Percentiles rank a stretch among this genome's conserved stretches.
phyloP scores from a whole-genome alignment of 2,888 invertebrate genomes.

The Seladonia tumulorum region DNA sequence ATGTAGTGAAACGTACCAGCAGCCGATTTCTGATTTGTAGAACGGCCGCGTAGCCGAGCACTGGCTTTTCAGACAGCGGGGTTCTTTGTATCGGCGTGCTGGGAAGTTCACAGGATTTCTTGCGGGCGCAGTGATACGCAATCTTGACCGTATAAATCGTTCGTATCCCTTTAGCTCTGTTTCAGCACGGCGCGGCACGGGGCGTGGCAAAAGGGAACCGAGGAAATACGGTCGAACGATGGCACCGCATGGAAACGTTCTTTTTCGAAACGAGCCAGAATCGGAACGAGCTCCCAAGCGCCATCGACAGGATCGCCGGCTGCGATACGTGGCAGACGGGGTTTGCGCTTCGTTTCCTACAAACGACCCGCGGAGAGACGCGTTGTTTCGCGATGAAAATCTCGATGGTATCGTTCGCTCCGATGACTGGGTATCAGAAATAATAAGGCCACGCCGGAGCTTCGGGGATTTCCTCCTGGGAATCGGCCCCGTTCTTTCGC shows the following conservation, averaged over 20 bases:
- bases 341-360: neutral
- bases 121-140: slow-evolving; percentile 35
- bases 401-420: slow-evolving; percentile 28
- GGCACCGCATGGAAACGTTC: slow-evolving; percentile 17
- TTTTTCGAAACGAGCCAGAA: neutral
- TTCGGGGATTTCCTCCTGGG: slow-evolving; percentile 31
- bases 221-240: slow-evolving; percentile 20
- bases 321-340: neutral
- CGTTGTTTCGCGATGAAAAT: slow-evolving; percentile 43
- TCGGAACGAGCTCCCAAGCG: neutral
- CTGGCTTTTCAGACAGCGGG: neutral
- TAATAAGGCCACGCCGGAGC: slow-evolving; percentile 58
- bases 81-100: slow-evolving; percentile 27
- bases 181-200: neutral
- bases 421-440: slow-evolving; percentile 60
- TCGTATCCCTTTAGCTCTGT: slow-evolving; percentile 22
- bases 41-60: neutral
- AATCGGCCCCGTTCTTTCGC: slow-evolving; percentile 48
- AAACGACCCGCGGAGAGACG: slow-evolving; percentile 6
- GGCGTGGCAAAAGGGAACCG: slow-evolving; percentile 15
- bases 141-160: slow-evolving; percentile 40
- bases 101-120: slow-evolving; percentile 32
- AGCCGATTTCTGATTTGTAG: slow-evolving; percentile 18
- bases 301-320: neutral
- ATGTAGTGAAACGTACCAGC: neutral